Base-by-base conservation (phyloP, 2,797 vertebrate species). In the Bradypus variegatus region DNA sequence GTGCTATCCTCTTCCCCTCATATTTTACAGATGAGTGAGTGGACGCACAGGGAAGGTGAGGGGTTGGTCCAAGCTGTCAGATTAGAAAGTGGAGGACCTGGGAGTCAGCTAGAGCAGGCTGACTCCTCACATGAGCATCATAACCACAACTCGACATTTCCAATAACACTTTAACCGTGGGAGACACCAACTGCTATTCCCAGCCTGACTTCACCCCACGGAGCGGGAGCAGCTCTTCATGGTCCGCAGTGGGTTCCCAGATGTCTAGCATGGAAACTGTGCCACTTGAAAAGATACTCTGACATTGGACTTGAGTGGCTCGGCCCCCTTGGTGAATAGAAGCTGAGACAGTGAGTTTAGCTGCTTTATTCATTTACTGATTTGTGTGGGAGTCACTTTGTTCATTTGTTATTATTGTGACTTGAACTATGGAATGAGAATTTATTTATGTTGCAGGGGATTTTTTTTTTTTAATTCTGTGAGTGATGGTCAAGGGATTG, bases 131-230 rank as follows among this genome's bases (percentile, higher is more conserved):
- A n/a, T 7, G 60, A 12, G 2, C 38, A 12, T 53, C 67, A 9
- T 9, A 4, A 19, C 38, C 50, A 58, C 8, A 8, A 2, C 8
- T 73, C 18, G 72, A 16, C 29, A 19, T 9, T 16, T 8, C 14
- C 48, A 33, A n/a, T 0, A 3, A 50, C 27, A 5, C 38, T 33
- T 75, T 3, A 50, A 41, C 33, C 60, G 50, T 2, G 2, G 0
- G 23, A 16, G 27, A 77, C 5, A 2, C 23, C 0, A 4, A 48
- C 7, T 31, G n/a, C n/a, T 27, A 3, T 19, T 25, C 9, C 5
- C 8, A 62, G 21, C 31, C 15, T 29, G 72, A 33, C 10, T 50
- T 21, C 23, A n/a, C 53, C 21, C 21, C 8, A 18, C 12, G 16
- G 8, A 38, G 23, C 55, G 16, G 14, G 38, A 41, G 62, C 41